A percentile compares a stretch with the other conserved stretches of the same genome.
Evolutionary conservation across 2,797 vertebrate genomes (phyloP).

Genomic region (Erithacus rubecula): DNA sequence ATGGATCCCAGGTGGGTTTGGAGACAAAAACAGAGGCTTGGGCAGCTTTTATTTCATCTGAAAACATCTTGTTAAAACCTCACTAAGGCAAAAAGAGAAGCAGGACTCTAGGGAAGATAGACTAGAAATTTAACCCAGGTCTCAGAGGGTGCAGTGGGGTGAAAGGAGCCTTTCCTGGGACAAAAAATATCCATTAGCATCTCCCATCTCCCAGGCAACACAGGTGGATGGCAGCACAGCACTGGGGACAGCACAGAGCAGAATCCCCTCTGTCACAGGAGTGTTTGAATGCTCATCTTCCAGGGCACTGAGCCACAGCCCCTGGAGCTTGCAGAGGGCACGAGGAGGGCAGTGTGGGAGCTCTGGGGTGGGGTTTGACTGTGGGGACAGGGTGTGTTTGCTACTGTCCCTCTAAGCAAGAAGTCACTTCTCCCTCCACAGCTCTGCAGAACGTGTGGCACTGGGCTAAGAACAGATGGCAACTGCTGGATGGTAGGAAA

Average conservation of each 20-base stretch:
- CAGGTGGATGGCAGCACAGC: background rate
- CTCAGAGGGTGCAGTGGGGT: background rate
- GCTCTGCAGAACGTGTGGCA: background rate
- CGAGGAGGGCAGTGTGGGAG: rapidly evolving
- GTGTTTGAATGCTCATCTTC: background rate
- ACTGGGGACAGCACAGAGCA: background rate
- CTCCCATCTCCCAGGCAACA: background rate
- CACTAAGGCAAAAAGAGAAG: background rate
- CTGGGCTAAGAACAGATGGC: background rate
- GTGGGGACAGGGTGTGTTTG: rapidly evolving
- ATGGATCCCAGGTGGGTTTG: background rate
- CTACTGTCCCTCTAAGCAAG: background rate
- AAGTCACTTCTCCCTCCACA: background rate
- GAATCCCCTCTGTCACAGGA: background rate
- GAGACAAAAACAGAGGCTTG: background rate
- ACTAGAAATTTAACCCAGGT: background rate
- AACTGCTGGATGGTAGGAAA: background rate
- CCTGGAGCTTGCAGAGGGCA: background rate
- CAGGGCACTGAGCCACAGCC: background rate
- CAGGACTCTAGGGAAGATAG: rapidly evolving
- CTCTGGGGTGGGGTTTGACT: background rate
- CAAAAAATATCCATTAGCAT: background rate
- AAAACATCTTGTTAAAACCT: background rate
- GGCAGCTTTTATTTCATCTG: background rate
- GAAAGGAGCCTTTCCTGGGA: background rate